A percentile compares a stretch with the other conserved stretches of the same genome.
Evolutionary conservation across 2,113 vertebrate genomes (phyloP).

Genomic region (Oncorhynchus keta): DNA sequence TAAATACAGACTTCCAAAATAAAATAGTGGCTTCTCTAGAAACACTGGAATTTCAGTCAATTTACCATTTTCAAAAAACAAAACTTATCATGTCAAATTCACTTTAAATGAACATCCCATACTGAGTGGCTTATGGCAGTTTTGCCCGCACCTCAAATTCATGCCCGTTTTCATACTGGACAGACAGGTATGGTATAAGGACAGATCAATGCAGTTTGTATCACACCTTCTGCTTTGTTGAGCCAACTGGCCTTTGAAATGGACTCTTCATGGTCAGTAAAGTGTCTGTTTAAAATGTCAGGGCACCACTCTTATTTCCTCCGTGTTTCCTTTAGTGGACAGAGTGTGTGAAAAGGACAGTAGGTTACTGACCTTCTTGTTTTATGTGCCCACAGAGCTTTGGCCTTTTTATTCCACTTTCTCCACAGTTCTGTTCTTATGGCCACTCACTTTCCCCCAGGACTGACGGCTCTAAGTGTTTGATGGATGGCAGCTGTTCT

Average conservation of each 20-base stretch:
- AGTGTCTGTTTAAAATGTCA: conserved; percentile 42
- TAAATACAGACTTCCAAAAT: too few species aligned
- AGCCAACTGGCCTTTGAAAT: conserved; percentile 40
- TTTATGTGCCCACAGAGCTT: neutral
- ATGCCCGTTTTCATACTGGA: too few species aligned
- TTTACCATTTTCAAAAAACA: too few species aligned
- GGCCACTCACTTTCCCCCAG: too few species aligned
- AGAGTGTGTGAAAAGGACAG: conserved; percentile 33
- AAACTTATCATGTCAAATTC: too few species aligned
- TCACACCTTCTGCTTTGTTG: conserved; percentile 19
- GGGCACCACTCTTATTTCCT: conserved; percentile 39
- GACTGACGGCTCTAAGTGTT: neutral
- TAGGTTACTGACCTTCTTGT: conserved; percentile 19
- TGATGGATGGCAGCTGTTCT: conserved; percentile 13
- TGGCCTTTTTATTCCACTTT: conserved; percentile 2
- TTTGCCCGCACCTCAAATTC: too few species aligned
- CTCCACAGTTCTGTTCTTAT: neutral
- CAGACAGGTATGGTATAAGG: too few species aligned
- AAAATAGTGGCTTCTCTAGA: too few species aligned
- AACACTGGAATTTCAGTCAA: too few species aligned
- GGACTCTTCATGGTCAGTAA: conserved; percentile 31
- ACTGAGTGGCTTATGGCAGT: too few species aligned
- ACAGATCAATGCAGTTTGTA: conserved; percentile 18
- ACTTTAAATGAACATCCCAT: too few species aligned
- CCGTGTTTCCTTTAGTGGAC: conserved; percentile 31